These are phyloP conservation scores for Trypoxylus dichotomus DNA, from an alignment of 1,140 invertebrate species.

Conservation along the genomic window DNA sequence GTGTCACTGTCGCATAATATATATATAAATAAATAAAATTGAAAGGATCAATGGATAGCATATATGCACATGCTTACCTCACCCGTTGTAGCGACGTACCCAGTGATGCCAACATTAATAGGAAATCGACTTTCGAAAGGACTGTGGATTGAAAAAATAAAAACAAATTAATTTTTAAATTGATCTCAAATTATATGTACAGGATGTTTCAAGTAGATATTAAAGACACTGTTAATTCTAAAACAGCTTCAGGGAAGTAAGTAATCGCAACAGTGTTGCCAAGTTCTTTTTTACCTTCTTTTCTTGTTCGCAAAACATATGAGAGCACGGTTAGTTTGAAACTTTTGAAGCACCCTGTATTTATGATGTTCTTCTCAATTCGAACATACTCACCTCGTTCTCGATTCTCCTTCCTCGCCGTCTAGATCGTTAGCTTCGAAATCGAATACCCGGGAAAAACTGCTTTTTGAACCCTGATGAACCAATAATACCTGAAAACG, in stretches of 20 bases:
- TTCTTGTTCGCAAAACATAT: no score
- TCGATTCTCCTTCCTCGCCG: conserved; percentile 73
- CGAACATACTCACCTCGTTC: conserved; percentile 62
- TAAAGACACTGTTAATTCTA: no score
- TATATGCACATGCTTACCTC: conserved; percentile 66
- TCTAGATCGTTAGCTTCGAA: conserved; percentile 80
- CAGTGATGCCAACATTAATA: conserved; percentile 94
- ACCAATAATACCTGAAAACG: conserved; percentile 73
- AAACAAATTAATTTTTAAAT: conserved; percentile 10
- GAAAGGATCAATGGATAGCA: no score
- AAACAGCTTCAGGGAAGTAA: no score
- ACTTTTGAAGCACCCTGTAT: no score
- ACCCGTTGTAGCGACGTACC: conserved; percentile 93
- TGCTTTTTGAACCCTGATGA: conserved; percentile 85
- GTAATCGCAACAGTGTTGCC: no score
- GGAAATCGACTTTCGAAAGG: conserved; percentile 92
- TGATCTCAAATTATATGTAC: no score
- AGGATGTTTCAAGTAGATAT: no score
- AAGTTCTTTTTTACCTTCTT: no score
- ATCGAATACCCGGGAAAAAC: conserved; percentile 91
- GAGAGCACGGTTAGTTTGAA: no score
- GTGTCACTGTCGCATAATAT: no score
- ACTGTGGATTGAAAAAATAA: conserved; percentile 57
- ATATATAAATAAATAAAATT: no score
- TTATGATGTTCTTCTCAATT: conserved; percentile 20